phyloP scores from a whole-genome alignment of 2,888 invertebrate species.

The Torymus texanus region DNA sequence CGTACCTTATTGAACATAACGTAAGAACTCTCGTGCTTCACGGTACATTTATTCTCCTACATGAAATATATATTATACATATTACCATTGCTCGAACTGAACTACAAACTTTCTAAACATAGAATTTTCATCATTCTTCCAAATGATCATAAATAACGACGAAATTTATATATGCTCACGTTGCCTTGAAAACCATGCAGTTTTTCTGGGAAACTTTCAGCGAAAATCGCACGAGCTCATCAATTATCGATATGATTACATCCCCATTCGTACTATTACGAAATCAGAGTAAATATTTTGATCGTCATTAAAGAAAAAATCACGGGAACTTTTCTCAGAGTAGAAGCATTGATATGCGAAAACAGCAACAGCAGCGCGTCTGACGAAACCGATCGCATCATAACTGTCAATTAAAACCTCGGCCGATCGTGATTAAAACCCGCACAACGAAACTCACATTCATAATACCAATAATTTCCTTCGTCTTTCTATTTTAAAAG shows the following conservation, averaged over 20 bases:
- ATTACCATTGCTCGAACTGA: constrained; percentile 7
- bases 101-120: constrained; percentile 16
- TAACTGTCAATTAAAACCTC: constrained; percentile 39
- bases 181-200: background rate
- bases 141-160: constrained; percentile 5
- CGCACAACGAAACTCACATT: no score
- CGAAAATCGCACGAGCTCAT: no score
- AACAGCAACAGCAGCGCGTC: background rate
- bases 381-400: constrained; percentile 33
- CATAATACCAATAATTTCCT: no score
- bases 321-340: background rate
- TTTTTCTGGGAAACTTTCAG: background rate
- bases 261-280: background rate
- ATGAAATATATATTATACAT: background rate
- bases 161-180: background rate
- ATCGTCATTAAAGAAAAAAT: background rate
- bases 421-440: no score
- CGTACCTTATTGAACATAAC: constrained; percentile 1
- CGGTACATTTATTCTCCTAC: constrained; percentile 1
- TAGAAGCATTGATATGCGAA: no score
- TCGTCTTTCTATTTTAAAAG: no score
- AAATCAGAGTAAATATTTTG: background rate
- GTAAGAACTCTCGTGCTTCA: background rate
- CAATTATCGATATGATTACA: no score
- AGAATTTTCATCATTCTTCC: constrained; percentile 10